These are phyloP conservation scores for Lycaena phlaeas DNA, from an alignment of 2,888 invertebrate species.

Conservation along the genomic window DNA sequence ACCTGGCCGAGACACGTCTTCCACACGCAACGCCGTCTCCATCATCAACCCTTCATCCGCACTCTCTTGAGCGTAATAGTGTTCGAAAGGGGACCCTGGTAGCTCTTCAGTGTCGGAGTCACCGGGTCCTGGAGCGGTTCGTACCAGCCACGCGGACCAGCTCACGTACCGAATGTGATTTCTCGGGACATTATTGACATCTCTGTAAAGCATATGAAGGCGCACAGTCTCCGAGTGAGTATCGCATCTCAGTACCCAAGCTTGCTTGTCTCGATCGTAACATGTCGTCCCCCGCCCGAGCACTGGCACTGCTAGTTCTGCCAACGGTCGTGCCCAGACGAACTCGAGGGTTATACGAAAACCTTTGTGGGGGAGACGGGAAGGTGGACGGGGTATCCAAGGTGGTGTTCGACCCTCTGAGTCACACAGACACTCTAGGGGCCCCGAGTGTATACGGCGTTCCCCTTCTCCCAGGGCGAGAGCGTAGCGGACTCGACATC, in stretches of 20 bases:
- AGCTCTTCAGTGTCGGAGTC: constrained; percentile 78
- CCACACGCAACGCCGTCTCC: constrained; percentile 83
- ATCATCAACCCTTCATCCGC: constrained; percentile 86
- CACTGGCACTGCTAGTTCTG: constrained; percentile 67
- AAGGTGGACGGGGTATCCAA: constrained; percentile 78
- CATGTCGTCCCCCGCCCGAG: constrained; percentile 75
- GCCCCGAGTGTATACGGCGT: constrained; percentile 77
- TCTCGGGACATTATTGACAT: constrained; percentile 83
- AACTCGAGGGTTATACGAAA: constrained; percentile 82
- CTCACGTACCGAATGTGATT: constrained; percentile 81
- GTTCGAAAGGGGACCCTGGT: constrained; percentile 82
- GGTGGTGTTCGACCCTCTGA: constrained; percentile 80
- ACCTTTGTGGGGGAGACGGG: constrained; percentile 75
- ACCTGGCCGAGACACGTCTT: constrained; percentile 78
- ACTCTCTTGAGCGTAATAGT: constrained; percentile 86
- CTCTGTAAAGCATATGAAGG: constrained; percentile 82
- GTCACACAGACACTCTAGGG: constrained; percentile 80
- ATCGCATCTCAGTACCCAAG: constrained; percentile 85
- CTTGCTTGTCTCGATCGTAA: constrained; percentile 86
- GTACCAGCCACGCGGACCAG: constrained; percentile 80
- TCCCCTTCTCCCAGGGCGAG: constrained; percentile 80
- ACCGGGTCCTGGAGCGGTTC: constrained; percentile 63
- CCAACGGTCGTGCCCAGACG: constrained; percentile 78
- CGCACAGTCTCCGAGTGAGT: constrained; percentile 83
- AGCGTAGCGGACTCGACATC: constrained; percentile 82